Base-by-base conservation (phyloP, 2,888 invertebrate species). In the Catocala nupta region DNA sequence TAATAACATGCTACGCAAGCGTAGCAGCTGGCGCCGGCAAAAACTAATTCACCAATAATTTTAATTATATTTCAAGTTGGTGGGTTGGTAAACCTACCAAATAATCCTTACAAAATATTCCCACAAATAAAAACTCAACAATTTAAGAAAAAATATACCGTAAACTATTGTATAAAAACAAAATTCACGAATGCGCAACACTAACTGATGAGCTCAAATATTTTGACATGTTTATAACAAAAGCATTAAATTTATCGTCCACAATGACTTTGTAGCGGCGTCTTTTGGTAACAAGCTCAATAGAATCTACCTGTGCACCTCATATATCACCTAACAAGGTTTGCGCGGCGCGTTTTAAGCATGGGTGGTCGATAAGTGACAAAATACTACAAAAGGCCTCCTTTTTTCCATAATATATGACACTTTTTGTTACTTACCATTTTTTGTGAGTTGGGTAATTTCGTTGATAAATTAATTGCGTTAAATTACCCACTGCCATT, bases 201-300 rank as follows among this genome's bases (percentile, higher is more conserved):
- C 45, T 61, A 65, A 65, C 63, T 59, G 58, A 59, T 53, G 60
- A 55, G 56, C 64, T 48, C 50, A 74, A 75, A 76, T 76, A 77
- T 79, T 79, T 74, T 79, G 79, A 79, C 79, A 75, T 65, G 44
- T 71, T 64, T 58, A 64, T 68, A 71, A 78, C 76, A 76, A 78
- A 65, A 61, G 68, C 51, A 13, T 50, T 0, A 63, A 70, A 79
- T 79, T 79, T 79, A 79, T 78, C 52, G 63, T 66, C 10, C 57
- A 65, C 77, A 71, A 73, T 76, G 63, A 79, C 74, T 72, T 77
- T 76, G 71, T 67, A 59, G 71, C 69, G 71, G 71, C 69, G 61
- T 53, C 59, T 51, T 76, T 66, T 55, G 12, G 42, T n/a, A 16
- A 6, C 43, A 16, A 36, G 36, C 12, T 68, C 49, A 60, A 70